A percentile compares a stretch with the other conserved stretches of the same genome.
Evolutionary conservation across 2,888 invertebrate genomes (phyloP).

Genomic region (Hirtodrosophila alboralis): DNA sequence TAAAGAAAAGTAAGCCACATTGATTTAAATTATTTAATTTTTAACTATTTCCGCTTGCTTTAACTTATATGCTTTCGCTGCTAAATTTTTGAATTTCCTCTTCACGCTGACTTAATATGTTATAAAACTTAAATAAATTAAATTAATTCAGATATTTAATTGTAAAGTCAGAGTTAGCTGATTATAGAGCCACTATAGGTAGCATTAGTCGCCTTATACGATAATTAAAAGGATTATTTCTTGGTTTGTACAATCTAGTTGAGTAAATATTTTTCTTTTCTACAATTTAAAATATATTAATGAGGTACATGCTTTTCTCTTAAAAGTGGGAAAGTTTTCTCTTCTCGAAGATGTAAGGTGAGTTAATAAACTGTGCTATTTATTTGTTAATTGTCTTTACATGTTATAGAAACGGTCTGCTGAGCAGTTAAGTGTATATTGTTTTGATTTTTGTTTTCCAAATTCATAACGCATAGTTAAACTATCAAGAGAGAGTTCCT

Average conservation of each 20-base stretch:
- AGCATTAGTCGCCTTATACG: no score
- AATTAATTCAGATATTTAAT: background rate
- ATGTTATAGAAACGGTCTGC: no score
- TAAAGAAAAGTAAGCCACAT: slow-evolving; percentile 93
- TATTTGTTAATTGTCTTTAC: slow-evolving; percentile 3
- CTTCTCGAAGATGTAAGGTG: slow-evolving; percentile 56
- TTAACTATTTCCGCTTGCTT: background rate
- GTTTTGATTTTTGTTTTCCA: no score
- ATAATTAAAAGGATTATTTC: background rate
- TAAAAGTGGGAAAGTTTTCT: slow-evolving; percentile 57
- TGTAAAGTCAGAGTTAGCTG: no score
- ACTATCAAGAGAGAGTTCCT: no score
- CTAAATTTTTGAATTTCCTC: background rate
- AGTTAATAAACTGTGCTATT: slow-evolving; percentile 28
- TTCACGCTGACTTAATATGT: background rate
- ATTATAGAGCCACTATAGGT: no score
- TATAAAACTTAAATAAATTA: no score
- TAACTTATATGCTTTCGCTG: slow-evolving; percentile 22
- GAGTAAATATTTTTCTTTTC: slow-evolving; percentile 13
- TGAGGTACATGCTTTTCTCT: slow-evolving; percentile 17
- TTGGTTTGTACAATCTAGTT: slow-evolving; percentile 7
- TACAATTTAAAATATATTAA: slow-evolving; percentile 15
- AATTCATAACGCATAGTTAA: no score
- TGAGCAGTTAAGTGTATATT: no score
- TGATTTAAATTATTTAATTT: slow-evolving; percentile 2